Percentiles rank a stretch among this genome's conserved stretches.
Conservation (phyloP, 2,888 invertebrate species). For the Cryptosula pallasiana region DNA sequence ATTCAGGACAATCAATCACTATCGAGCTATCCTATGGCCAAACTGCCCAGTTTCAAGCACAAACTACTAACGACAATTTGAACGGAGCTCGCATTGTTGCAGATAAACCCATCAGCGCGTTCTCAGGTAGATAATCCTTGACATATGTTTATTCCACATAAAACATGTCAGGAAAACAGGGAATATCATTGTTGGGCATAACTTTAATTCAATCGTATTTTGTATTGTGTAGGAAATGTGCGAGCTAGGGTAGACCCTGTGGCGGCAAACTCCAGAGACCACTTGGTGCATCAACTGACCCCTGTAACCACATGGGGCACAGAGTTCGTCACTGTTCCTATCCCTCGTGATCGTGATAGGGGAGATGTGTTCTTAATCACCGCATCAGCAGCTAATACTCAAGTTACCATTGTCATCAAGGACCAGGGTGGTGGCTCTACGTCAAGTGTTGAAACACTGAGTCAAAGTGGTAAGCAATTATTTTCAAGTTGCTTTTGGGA, state of each 20-base stretch:
- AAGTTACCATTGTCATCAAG: not conserved
- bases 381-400: not conserved
- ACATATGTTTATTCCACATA: too few species aligned
- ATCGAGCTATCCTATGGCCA: not conserved
- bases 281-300: conserved; percentile 4
- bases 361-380: conserved; percentile 7
- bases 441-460: not conserved
- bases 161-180: too few species aligned
- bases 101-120: not conserved
- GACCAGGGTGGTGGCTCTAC: not conserved
- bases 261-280: not conserved
- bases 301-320: conserved; percentile 11
- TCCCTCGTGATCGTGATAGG: not conserved
- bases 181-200: too few species aligned
- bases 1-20: not conserved
- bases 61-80: not conserved
- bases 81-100: conserved; percentile 17
- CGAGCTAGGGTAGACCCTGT: conserved; percentile 9
- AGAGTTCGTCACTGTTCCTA: not conserved
- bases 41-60: conserved; percentile 11
- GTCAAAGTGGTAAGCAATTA: not conserved
- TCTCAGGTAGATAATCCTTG: not conserved
- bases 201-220: too few species aligned
- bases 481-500: too few species aligned
- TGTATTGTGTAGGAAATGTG: too few species aligned